Evolutionary conservation across 2,888 invertebrate species (phyloP), one percentile per base, ranked within the genome.

Genomic region (Habroteleia sp.): DNA sequence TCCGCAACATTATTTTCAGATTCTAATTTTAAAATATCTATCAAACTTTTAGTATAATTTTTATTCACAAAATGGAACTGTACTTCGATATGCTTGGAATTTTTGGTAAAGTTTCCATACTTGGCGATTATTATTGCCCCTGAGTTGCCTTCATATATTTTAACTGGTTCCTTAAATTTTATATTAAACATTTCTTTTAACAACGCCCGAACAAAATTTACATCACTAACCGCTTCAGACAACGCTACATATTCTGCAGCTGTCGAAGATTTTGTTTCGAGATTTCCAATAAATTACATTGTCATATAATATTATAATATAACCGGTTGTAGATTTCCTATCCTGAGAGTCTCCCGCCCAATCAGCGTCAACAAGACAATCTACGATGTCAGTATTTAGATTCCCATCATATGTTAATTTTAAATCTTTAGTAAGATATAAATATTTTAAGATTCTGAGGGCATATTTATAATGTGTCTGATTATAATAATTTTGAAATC

Each of bases 271-370:
- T 77, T 77, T 8, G 77, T 77, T 79, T 25, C 37, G 10, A 0
- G 77, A 71, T 41, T 74, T 77, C 77, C 76, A 77, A 17, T 17
- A 16, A 1, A 79, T 29, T 1, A 35, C 37, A 52, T 76, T 77
- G 31, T 62, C 69, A 44, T 20, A 77, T 5, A 74, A 11, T 56
- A 46, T 65, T 0, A 79, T 66, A 42, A 77, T 14, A 66, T 56
- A 79, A 0, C 76, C 79, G 0, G 79, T 37, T 0, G 79, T 77
- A 1, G 76, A 77, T 29, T 77, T 77, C 11, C 78, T 48, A 42
- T 77, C 74, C 0, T 54, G 3, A 11, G 17, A 37, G 37, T 76
- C 78, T 5, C 76, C 78, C 20, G 76, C 73, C 73, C 56, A 73
- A 50, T 77, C 73, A 2, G 77, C 44, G 35, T 75, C 73, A 10